These are phyloP conservation scores for Anoplius nigerrimus DNA, from an alignment of 2,888 invertebrate genomes.

Conservation along the genomic window DNA sequence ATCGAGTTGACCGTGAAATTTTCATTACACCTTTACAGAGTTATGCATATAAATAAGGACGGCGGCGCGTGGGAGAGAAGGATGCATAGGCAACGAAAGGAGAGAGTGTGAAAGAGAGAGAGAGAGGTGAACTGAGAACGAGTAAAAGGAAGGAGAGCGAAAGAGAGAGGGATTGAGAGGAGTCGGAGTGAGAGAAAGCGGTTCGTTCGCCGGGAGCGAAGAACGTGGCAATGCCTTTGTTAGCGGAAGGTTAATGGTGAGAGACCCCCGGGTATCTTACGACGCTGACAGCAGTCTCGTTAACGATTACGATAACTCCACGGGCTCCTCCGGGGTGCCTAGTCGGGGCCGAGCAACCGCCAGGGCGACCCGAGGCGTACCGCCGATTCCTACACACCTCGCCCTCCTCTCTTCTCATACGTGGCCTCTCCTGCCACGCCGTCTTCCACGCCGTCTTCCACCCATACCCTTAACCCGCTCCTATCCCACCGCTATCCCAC, in stretches of 20 bases:
- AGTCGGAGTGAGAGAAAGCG: conserved; percentile 33
- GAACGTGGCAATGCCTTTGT: conserved; percentile 71
- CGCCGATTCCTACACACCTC: background rate
- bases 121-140: conserved; percentile 33
- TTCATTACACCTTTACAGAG: conserved; percentile 71
- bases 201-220: conserved; percentile 57
- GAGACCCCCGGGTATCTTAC: conserved; percentile 67
- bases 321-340: conserved; percentile 48
- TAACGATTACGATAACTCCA: conserved; percentile 70
- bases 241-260: conserved; percentile 70
- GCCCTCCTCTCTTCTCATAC: too few species aligned
- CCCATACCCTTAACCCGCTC: too few species aligned
- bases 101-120: conserved; percentile 19
- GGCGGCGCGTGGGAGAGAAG: conserved; percentile 27
- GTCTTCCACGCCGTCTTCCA: too few species aligned
- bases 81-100: conserved; percentile 33
- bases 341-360: conserved; percentile 16
- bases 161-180: background rate
- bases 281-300: conserved; percentile 69
- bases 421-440: too few species aligned
- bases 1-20: conserved; percentile 68
- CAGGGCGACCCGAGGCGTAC: conserved; percentile 22
- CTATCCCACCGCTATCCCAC: too few species aligned
- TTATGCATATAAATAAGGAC: conserved; percentile 73
- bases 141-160: conserved; percentile 10